Evolutionary conservation across 2,888 invertebrate genomes (phyloP).

Genomic region (Siphlonurus alternatus): DNA sequence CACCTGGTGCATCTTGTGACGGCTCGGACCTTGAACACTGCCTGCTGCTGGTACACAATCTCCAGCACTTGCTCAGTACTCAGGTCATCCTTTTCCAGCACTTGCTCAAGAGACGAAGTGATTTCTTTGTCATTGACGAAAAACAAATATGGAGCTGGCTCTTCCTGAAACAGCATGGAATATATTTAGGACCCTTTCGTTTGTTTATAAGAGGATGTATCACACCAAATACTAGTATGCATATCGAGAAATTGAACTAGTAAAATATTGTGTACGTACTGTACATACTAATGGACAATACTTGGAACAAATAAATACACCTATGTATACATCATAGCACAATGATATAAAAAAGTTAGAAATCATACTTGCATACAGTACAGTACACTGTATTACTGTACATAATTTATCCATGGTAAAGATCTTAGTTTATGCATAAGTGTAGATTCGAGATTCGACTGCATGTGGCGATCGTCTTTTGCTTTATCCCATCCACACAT

Average conservation of each 20-base stretch:
- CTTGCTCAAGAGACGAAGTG: conserved; percentile 47
- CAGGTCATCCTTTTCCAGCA: conserved; percentile 46
- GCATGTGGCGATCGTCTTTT: too few species aligned
- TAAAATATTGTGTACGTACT: too few species aligned
- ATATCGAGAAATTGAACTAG: neutral
- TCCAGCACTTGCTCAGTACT: conserved; percentile 74
- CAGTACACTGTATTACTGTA: too few species aligned
- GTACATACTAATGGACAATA: too few species aligned
- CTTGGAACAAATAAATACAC: too few species aligned
- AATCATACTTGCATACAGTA: too few species aligned
- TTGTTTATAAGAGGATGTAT: conserved; percentile 4
- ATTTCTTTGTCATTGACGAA: conserved; percentile 83
- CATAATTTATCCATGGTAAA: too few species aligned
- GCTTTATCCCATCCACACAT: too few species aligned
- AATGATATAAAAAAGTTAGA: too few species aligned
- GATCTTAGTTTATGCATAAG: too few species aligned
- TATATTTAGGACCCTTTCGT: conserved; percentile 5
- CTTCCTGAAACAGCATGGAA: conserved; percentile 35
- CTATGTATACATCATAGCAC: too few species aligned
- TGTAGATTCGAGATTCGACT: too few species aligned
- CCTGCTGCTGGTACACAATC: conserved; percentile 93
- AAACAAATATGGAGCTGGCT: conserved; percentile 66
- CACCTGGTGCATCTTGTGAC: conserved; percentile 85
- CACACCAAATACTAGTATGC: neutral
- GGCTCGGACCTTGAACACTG: conserved; percentile 80